Base-by-base conservation (phyloP, 2,888 invertebrate genomes). In the Calliphora vomitoria region DNA sequence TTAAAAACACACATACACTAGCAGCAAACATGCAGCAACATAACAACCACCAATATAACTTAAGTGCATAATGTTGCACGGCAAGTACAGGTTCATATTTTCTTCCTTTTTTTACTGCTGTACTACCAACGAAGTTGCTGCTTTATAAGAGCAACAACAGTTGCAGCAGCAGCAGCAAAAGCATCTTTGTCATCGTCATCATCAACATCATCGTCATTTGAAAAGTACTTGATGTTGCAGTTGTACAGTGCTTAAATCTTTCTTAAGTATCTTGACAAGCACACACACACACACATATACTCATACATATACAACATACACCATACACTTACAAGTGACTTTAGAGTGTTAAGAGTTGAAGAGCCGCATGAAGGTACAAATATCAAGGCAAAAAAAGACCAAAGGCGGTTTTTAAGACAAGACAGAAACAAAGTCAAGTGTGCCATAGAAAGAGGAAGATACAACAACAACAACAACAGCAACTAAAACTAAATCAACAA, bases 171-270 rank as follows among this genome's bases (percentile, higher is more conserved):
- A 44, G 69, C 80, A 76, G 55, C 66, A 38, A 69, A 76, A 58
- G 78, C 84, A 31, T 72, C 72, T 44, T 86, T 72, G 31, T 78
- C 88, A 64, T 35, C 75, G 60, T 81, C 88, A 90, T 89, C 90
- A 89, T 89, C 91, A 90, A 89, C 90, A 90, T 60, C 89, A 89
- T 89, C 90, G 89, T 82, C 87, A 85, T 85, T 82, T 87, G 75
- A 85, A 78, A 82, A 75, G 87, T 50, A 74, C 85, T 87, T 85
- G 85, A 85, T 87, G 85, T 87, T 87, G 87, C 87, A 87, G 87
- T 87, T 87, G 85, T 82, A 87, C 85, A 85, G 87, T 82, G 79
- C 85, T 87, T 82, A 85, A 87, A 87, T 87, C 87, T 81, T 82
- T 87, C 69, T 82, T 85, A 87, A 85, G 87, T 87, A 82, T 82